phyloP scores from a whole-genome alignment of 2,113 vertebrate species.

The Gambusia affinis region DNA sequence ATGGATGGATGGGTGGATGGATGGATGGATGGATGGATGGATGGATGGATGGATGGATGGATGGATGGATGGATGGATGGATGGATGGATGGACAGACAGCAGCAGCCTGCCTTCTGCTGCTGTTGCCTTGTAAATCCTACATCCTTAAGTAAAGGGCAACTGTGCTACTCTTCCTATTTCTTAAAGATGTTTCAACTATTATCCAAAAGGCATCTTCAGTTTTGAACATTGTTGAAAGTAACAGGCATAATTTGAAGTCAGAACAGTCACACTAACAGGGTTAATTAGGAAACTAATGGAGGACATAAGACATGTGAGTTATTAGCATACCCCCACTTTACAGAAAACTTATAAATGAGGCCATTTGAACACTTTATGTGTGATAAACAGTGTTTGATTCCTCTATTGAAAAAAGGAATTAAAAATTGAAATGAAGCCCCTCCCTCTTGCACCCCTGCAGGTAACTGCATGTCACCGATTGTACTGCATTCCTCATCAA shows the following conservation, averaged over 20 bases:
- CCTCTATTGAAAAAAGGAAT: background rate
- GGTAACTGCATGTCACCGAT: background rate
- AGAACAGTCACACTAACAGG: no score
- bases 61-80: no score
- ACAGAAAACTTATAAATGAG: background rate
- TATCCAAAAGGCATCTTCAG: background rate
- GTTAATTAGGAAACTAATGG: no score
- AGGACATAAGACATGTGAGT: no score
- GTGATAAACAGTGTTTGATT: background rate
- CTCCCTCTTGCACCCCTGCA: no score
- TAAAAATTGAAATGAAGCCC: background rate
- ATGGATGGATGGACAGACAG: no score
- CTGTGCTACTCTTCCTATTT: background rate
- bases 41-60: no score
- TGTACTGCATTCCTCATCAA: background rate
- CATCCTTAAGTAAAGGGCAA: background rate
- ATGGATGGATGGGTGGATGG: no score
- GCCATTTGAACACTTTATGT: background rate
- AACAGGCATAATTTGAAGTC: background rate
- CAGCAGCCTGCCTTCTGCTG: background rate
- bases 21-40: no score
- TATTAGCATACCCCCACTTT: no score
- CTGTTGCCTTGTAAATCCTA: background rate
- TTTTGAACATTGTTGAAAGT: background rate
- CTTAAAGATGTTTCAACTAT: background rate